These are phyloP conservation scores for crab-eating macaque (Macaca fascicularis) DNA, from an alignment of 2,113 vertebrate genomes.

Conservation along the genomic window DNA sequence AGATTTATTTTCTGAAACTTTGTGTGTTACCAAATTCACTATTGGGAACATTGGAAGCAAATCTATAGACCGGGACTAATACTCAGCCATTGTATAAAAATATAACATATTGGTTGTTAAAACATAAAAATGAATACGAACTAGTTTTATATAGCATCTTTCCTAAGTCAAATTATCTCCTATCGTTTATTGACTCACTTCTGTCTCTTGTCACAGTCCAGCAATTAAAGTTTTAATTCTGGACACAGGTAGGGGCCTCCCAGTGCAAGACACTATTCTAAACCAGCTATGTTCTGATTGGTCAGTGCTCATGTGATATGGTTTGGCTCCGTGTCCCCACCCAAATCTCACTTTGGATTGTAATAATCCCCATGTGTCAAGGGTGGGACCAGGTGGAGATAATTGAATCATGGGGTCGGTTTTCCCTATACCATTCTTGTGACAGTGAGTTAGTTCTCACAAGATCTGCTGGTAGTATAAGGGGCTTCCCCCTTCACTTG, in stretches of 20 bases:
- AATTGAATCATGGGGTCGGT: too few relatives aligned
- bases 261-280: background rate
- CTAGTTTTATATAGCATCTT: background rate
- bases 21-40: background rate
- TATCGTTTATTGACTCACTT: background rate
- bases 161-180: background rate
- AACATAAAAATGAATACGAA: background rate
- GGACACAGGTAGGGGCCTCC: fast-evolving
- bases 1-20: background rate
- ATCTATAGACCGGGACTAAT: background rate
- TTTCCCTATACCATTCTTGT: too few relatives aligned
- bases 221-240: background rate
- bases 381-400: too few relatives aligned
- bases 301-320: background rate
- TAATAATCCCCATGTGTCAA: too few relatives aligned
- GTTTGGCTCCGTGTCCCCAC: too few relatives aligned
- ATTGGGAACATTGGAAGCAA: background rate
- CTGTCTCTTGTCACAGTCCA: background rate
- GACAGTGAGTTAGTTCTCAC: too few relatives aligned
- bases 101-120: background rate
- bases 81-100: background rate
- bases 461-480: too few relatives aligned
- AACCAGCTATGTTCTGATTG: background rate
- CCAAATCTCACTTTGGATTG: too few relatives aligned
- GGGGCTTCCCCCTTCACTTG: too few relatives aligned